A percentile compares a stretch with the other conserved stretches of the same genome.
Conservation (phyloP, 2,888 invertebrate genomes). For the Dynastes maya region DNA sequence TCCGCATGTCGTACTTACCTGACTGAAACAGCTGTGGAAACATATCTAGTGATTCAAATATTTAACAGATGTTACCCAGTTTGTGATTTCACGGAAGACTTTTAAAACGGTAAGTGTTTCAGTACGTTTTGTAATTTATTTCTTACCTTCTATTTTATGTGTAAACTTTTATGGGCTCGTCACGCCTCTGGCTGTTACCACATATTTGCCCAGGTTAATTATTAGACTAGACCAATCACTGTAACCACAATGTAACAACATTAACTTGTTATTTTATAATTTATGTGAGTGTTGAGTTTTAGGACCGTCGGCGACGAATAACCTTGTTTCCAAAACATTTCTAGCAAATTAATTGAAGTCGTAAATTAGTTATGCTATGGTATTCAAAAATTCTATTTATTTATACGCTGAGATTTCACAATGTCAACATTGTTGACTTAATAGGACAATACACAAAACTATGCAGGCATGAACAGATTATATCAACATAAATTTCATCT, state of each 20-base stretch:
- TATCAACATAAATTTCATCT: neutral
- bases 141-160: no score
- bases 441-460: neutral
- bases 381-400: neutral
- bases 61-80: no score
- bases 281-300: conserved; percentile 25
- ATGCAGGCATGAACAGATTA: neutral
- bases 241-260: neutral
- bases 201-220: no score
- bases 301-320: conserved; percentile 16
- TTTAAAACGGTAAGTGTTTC: no score
- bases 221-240: no score
- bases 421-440: neutral
- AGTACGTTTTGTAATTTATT: no score
- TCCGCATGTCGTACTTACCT: no score
- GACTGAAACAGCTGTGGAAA: no score
- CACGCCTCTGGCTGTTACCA: no score
- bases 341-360: conserved; percentile 4
- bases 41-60: no score
- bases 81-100: no score
- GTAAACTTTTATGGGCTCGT: no score
- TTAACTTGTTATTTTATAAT: conserved; percentile 12
- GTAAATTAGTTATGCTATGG: conserved; percentile 6
- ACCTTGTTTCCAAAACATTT: conserved; percentile 35
- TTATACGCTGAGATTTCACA: neutral